Base-by-base conservation (phyloP, 2,888 invertebrate genomes). In the Patella ulyssiponensis region DNA sequence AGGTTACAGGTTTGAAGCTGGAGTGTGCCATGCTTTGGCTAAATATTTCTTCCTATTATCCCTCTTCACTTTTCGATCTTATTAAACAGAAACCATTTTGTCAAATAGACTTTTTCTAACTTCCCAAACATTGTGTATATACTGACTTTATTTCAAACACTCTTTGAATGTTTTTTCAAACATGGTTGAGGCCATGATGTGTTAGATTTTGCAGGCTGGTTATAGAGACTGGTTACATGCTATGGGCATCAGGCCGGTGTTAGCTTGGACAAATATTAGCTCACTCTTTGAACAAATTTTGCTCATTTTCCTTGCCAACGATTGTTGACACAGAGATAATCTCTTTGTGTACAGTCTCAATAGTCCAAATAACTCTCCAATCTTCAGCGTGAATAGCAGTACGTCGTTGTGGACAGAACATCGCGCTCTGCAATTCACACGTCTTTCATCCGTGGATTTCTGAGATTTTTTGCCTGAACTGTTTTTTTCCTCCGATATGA, bases 271-370 rank as follows among this genome's bases (percentile, higher is more conserved):
- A 20, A 64, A 64, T 64, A 64, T 64, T 64, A 23, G 23, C 64
- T 64, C 64, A 64, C 64, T 64, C 20, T 64, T 64, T 64, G 20
- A 64, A 64, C 64, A 64, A 64, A 64, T 64, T 64, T 64, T 64
- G 23, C 64, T 64, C 64, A 64, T 64, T 64, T 64, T 64, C 64
- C 23, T 64, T 23, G 20, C 23, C 64, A 64, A 23, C 20, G 23
- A 23, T 23, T 64, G 64, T 64, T 64, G 20, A 64, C 64, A 23
- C 64, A 64, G 20, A 64, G 64, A 20, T 64, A 64, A 64, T 64
- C 64, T 64, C 64, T 64, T 64, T 64, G 23, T 64, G 64, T 64
- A 64, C 64, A 23, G 64, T 64, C 64, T 64, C 64, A 64, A 64
- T 64, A 64, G 20, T 64, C 64, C 23, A 64, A 64, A 64, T 64